These are phyloP conservation scores for Aurelia aurita DNA, from an alignment of 30 jellyfish, hydroid and myxozoan species.

Conservation along the genomic window DNA sequence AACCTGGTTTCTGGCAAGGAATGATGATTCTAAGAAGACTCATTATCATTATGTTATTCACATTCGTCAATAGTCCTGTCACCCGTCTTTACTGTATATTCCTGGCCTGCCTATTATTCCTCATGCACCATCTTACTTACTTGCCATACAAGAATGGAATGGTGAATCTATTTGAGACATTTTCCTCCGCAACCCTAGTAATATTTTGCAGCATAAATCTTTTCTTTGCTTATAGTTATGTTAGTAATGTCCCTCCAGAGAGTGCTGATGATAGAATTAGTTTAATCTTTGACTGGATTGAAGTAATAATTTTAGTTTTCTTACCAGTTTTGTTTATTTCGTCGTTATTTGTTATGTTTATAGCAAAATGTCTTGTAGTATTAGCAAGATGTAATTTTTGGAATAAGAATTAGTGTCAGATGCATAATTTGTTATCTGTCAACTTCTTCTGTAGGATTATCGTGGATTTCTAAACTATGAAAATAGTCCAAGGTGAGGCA, in stretches of 20 bases:
- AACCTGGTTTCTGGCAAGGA: slow-evolving; percentile 98
- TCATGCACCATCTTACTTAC: slow-evolving; percentile 81
- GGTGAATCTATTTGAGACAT: slow-evolving; percentile 70
- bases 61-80: slow-evolving; percentile 87
- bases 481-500: no score
- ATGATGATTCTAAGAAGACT: slow-evolving; percentile 81
- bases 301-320: slow-evolving; percentile 70
- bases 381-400: no score
- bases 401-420: no score
- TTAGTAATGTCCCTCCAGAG: slow-evolving; percentile 89
- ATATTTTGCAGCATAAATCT: slow-evolving; percentile 84
- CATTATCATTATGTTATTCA: slow-evolving; percentile 60
- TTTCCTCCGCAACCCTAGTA: slow-evolving; percentile 74
- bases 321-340: slow-evolving; percentile 53
- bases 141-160: slow-evolving; percentile 73
- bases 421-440: no score
- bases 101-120: slow-evolving; percentile 76
- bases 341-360: no score
- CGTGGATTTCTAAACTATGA: no score
- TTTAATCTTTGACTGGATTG: slow-evolving; percentile 81
- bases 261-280: slow-evolving; percentile 81
- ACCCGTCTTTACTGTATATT: slow-evolving; percentile 75
- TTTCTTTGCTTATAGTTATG: slow-evolving; percentile 95
- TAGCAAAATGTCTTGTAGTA: no score
- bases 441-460: no score